phyloP scores from a whole-genome alignment of 2,113 vertebrate species.

The Barnardius zonarius region DNA sequence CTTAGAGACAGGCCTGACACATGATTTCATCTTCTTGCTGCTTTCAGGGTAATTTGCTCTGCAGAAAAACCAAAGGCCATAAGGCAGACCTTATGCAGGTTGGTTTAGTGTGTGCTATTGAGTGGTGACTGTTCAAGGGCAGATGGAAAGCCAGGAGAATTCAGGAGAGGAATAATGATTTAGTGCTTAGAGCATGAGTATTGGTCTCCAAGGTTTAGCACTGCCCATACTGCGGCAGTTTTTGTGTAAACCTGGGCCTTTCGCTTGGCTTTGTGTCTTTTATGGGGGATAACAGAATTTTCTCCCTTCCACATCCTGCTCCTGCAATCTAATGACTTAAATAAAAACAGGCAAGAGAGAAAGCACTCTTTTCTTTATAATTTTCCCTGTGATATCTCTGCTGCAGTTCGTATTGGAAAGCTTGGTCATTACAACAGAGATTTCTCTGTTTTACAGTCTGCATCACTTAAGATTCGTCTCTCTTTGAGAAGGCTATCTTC shows the following conservation, averaged over 20 bases:
- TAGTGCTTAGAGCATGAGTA: background rate
- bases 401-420: background rate
- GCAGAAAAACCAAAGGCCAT: background rate
- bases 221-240: background rate
- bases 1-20: background rate
- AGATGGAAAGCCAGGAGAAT: background rate
- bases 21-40: background rate
- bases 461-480: background rate
- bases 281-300: background rate
- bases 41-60: background rate
- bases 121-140: background rate
- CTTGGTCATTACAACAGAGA: background rate
- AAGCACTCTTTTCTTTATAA: background rate
- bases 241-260: background rate
- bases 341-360: background rate
- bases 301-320: background rate
- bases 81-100: background rate
- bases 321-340: background rate
- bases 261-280: background rate
- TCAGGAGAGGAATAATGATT: background rate
- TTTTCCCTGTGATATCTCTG: background rate
- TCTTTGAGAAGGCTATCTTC: background rate
- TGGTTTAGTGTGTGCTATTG: background rate
- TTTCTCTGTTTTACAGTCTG: background rate
- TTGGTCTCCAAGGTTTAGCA: background rate